These are phyloP conservation scores for Trissolcus brochymenae DNA, from an alignment of 2,888 invertebrate genomes.

Conservation along the genomic window DNA sequence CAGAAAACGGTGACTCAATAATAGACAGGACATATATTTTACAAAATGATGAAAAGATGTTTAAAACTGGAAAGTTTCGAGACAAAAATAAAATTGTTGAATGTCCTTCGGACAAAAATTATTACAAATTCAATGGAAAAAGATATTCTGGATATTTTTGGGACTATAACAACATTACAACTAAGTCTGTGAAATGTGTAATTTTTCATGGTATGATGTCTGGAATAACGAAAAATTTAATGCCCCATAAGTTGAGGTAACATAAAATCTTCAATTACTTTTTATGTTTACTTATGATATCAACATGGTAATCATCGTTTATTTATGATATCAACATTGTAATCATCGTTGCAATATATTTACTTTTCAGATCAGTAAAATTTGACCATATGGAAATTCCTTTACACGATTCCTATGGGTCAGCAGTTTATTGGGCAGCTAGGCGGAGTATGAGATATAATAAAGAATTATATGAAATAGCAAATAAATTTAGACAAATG, in stretches of 20 bases:
- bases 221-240: conserved; percentile 81
- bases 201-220: conserved; percentile 88
- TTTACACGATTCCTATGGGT: conserved; percentile 92
- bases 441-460: conserved; percentile 89
- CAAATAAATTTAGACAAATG: conserved; percentile 81
- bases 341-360: not conserved
- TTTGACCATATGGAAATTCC: conserved; percentile 90
- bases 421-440: conserved; percentile 88
- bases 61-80: conserved; percentile 86
- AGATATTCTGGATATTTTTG: conserved; percentile 80
- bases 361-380: conserved; percentile 76
- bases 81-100: conserved; percentile 86
- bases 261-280: conserved; percentile 17
- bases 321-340: not conserved
- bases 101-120: conserved; percentile 65
- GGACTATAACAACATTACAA: conserved; percentile 84
- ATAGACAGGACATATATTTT: conserved; percentile 89
- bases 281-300: too few species aligned
- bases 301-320: not conserved
- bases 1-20: conserved; percentile 73
- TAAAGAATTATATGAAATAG: conserved; percentile 81
- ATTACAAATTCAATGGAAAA: conserved; percentile 73
- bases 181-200: conserved; percentile 84
- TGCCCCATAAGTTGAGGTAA: conserved; percentile 77
- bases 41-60: conserved; percentile 91